These are phyloP conservation scores for Achroia grisella DNA, from an alignment of 1,140 invertebrate genomes.

Conservation along the genomic window DNA sequence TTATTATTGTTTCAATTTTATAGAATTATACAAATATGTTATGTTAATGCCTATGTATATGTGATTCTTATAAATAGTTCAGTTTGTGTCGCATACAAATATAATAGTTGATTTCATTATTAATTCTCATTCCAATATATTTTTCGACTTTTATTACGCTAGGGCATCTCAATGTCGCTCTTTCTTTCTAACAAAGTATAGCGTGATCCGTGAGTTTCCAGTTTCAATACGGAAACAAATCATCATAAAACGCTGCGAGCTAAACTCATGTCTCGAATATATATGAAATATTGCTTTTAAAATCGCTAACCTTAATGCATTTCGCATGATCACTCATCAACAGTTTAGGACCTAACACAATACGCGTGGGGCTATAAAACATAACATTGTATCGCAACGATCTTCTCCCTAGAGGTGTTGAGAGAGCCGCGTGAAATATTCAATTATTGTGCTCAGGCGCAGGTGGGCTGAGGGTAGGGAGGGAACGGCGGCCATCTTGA, in stretches of 20 bases:
- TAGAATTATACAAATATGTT: too few species aligned
- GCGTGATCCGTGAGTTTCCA: constrained; percentile 27
- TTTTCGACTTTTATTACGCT: too few species aligned
- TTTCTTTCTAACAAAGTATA: constrained; percentile 36
- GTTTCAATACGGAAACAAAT: constrained; percentile 68
- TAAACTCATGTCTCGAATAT: constrained; percentile 57
- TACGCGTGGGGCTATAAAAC: constrained; percentile 55
- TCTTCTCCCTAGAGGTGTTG: constrained; percentile 54
- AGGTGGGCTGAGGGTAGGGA: constrained; percentile 35
- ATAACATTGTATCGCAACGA: constrained; percentile 62
- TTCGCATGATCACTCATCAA: constrained; percentile 68
- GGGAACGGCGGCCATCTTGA: constrained; percentile 60
- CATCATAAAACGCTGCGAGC: constrained; percentile 64
- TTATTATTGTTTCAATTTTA: too few species aligned
- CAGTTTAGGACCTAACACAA: constrained; percentile 71
- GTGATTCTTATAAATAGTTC: too few species aligned
- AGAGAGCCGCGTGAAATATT: constrained; percentile 69
- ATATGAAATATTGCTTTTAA: constrained; percentile 71
- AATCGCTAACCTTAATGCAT: constrained; percentile 67
- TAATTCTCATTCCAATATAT: too few species aligned
- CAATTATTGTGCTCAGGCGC: constrained; percentile 68
- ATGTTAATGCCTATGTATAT: too few species aligned
- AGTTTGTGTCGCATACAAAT: too few species aligned
- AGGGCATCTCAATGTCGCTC: constrained; percentile 26
- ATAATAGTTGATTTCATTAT: too few species aligned